Evolutionary conservation across 2,113 vertebrate species (phyloP), one percentile per base, ranked within the genome.

Genomic region (Mungos mungo): DNA sequence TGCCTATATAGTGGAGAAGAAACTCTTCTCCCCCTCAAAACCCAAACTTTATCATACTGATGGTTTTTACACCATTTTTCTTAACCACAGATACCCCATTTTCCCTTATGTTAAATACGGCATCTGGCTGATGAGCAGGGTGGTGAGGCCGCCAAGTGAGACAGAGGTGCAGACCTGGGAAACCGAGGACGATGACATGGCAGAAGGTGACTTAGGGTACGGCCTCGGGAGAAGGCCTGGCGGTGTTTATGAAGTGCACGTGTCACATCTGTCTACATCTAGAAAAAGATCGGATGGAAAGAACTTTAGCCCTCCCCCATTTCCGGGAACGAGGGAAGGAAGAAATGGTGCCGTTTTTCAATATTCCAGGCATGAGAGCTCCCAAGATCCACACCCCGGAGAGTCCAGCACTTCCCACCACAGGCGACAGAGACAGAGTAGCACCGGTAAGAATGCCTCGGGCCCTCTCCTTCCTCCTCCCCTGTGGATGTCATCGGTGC

Each of bases 161-260:
- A 93, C 96, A 0, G 94, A 85, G n/a, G 93, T 47, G 52, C 63
- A 63, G 9, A 38, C 93, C 88, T 98, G 98, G 95, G 96, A 98
- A 77, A 57, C 52, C 4, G 98, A 98, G 68, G 99, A 99, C 0
- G 99, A 99, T 97, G 99, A 99, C 95, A 99, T 99, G 99, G 92
- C 97, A 0, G 98, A 98, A 1, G 99, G 99, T 33, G 99, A 99
- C 87, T 97, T 99, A 79, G 99, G 99, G 2, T 98, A 99, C 0
- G 99, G 99, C 21, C 98, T 99, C 1, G 97, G 98, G 33, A 98
- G 98, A 96, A 98, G 98, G 96, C 98, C 98, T 0, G 98, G 98
- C 7, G 93, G 95, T 57, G 86, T 98, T 85, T 98, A 97, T 50
- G 97, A 98, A 84, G 84, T 13, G 5, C 98, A 93, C 52, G 45